Evolutionary conservation across 2,888 invertebrate genomes (phyloP).

Genomic region (Fragum sueziense): DNA sequence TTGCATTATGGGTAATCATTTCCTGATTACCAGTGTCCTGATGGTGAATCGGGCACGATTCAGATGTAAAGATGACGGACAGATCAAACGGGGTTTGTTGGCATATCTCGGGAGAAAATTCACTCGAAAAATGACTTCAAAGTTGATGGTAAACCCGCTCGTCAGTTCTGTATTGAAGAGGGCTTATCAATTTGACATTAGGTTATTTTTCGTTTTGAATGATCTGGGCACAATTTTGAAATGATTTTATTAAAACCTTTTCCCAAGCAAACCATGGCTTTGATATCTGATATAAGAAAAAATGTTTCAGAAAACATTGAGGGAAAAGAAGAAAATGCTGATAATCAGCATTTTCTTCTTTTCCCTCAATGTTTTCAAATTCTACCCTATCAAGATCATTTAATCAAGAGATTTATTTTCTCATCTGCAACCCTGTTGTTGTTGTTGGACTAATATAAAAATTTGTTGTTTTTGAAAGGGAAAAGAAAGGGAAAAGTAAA

Average conservation of each 20-base stretch:
- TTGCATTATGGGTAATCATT: conserved; percentile 50
- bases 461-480: too few species aligned
- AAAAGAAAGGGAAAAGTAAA: too few species aligned
- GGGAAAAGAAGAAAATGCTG: too few species aligned
- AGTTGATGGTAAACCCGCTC: conserved; percentile 46
- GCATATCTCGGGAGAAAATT: conserved; percentile 44
- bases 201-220: conserved; percentile 6
- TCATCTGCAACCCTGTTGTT: too few species aligned
- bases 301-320: too few species aligned
- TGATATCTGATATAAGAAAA: too few species aligned
- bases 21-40: conserved; percentile 44
- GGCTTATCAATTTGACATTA: conserved; percentile 22
- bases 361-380: too few species aligned
- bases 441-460: too few species aligned
- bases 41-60: conserved; percentile 10
- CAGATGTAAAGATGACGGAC: conserved; percentile 11
- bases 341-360: too few species aligned
- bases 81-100: conserved; percentile 52
- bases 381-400: too few species aligned
- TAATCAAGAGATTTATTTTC: too few species aligned
- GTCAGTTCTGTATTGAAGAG: background rate
- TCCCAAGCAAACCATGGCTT: too few species aligned
- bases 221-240: conserved; percentile 5
- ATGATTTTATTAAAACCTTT: conserved; percentile 14
- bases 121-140: conserved; percentile 54